Percentiles rank a stretch among this genome's conserved stretches.
phyloP scores from a whole-genome alignment of 64 coral and sea anemone species.

The Montipora cactus region DNA sequence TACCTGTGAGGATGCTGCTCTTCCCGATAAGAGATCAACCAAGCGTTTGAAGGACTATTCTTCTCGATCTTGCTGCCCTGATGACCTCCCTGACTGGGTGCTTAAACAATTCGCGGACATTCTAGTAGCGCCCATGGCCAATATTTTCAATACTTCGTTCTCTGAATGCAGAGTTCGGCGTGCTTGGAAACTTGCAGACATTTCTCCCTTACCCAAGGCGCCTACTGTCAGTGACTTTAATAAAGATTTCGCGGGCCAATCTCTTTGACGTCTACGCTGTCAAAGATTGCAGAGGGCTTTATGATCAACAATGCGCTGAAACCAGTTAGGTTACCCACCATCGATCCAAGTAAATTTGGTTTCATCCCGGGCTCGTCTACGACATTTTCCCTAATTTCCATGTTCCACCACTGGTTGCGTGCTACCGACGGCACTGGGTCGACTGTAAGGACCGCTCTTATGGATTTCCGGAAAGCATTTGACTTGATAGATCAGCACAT shows the following conservation, averaged over 20 bases:
- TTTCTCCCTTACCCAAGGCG: not conserved
- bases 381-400: not conserved
- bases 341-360: not conserved
- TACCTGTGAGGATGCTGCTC: not conserved
- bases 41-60: not conserved
- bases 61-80: not conserved
- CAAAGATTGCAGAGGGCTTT: constrained; percentile 17
- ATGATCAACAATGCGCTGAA: constrained; percentile 2
- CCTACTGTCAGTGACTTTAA: not conserved
- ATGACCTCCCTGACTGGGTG: not conserved
- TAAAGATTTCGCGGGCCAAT: not conserved
- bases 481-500: constrained; percentile 30
- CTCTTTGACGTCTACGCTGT: not conserved
- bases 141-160: not conserved
- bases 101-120: not conserved
- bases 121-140: not conserved
- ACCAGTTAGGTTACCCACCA: not conserved
- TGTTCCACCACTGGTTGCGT: constrained; percentile 10
- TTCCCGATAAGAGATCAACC: not conserved
- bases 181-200: not conserved
- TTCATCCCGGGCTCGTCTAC: not conserved
- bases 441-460: not conserved
- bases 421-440: not conserved
- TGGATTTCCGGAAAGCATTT: constrained; percentile 31
- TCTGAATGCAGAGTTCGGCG: not conserved